phyloP scores from a whole-genome alignment of 2,888 invertebrate species.

The Troides oblongomaculatus region DNA sequence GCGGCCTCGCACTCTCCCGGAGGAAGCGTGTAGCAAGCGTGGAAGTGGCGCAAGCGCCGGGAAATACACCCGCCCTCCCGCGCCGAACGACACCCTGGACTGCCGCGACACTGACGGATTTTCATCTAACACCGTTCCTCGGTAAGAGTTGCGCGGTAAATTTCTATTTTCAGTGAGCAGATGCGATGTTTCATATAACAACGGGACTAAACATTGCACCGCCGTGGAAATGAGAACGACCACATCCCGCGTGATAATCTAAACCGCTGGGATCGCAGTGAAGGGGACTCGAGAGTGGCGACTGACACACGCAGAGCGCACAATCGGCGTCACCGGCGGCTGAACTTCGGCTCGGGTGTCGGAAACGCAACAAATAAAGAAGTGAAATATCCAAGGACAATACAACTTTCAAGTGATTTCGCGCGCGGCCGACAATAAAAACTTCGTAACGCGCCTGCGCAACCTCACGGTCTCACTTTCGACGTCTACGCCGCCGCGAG shows the following conservation, averaged over 20 bases:
- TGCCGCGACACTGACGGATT: slow-evolving; percentile 55
- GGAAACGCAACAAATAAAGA: slow-evolving; percentile 76
- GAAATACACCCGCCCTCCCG: slow-evolving; percentile 66
- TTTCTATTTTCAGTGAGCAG: slow-evolving; percentile 27
- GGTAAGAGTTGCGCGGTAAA: slow-evolving; percentile 36
- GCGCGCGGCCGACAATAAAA: slow-evolving; percentile 78
- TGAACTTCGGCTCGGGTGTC: slow-evolving; percentile 70
- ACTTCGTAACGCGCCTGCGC: slow-evolving; percentile 77
- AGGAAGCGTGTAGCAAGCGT: slow-evolving; percentile 76
- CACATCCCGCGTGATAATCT: slow-evolving; percentile 43
- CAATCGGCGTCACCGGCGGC: slow-evolving; percentile 59
- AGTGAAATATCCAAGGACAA: slow-evolving; percentile 80
- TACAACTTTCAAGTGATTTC: slow-evolving; percentile 80
- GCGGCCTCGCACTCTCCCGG: slow-evolving; percentile 76
- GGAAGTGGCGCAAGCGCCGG: slow-evolving; percentile 77
- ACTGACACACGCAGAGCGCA: slow-evolving; percentile 51
- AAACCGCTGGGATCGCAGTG: slow-evolving; percentile 53
- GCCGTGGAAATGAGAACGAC: slow-evolving; percentile 33
- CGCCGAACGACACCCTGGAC: slow-evolving; percentile 62
- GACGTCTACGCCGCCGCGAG: slow-evolving; percentile 61
- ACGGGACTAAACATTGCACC: slow-evolving; percentile 11
- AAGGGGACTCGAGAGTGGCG: slow-evolving; percentile 57
- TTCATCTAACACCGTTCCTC: slow-evolving; percentile 44
- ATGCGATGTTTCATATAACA: not conserved
- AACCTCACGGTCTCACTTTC: slow-evolving; percentile 77